These are phyloP conservation scores for Lepisosteus oculatus DNA, from an alignment of 2,113 vertebrate genomes.

Conservation along the genomic window DNA sequence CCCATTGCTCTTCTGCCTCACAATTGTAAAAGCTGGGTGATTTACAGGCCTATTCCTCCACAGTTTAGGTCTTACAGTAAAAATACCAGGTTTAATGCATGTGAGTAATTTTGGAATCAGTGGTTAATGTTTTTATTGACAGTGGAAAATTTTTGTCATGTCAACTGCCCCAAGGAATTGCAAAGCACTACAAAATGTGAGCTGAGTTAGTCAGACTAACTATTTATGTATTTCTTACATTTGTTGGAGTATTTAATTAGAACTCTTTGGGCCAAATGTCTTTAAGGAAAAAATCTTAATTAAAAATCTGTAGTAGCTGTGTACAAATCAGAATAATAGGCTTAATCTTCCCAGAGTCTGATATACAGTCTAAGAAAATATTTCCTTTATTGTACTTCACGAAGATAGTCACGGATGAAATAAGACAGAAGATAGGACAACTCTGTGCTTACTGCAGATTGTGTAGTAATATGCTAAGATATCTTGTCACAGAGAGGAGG, in stretches of 20 bases:
- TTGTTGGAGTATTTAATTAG: slow-evolving; percentile 19
- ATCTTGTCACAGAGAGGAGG: too few species aligned
- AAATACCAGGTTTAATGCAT: slow-evolving; percentile 32
- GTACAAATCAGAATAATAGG: too few species aligned
- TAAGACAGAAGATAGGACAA: too few species aligned
- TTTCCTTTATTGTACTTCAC: too few species aligned
- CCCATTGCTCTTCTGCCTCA: slow-evolving; percentile 14
- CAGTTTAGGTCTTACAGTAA: slow-evolving; percentile 27
- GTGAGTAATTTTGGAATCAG: slow-evolving; percentile 45
- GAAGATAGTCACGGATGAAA: too few species aligned
- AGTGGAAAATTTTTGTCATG: slow-evolving; percentile 56
- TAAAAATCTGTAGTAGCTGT: too few species aligned
- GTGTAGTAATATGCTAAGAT: too few species aligned
- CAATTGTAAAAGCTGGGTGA: slow-evolving; percentile 20
- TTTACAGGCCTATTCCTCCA: slow-evolving; percentile 27
- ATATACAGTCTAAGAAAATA: too few species aligned
- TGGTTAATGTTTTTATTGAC: slow-evolving; percentile 47
- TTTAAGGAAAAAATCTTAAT: not conserved
- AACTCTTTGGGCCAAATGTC: slow-evolving; percentile 2
- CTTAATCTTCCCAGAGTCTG: too few species aligned
- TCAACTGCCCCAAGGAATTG: slow-evolving; percentile 30
- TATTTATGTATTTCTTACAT: slow-evolving; percentile 27
- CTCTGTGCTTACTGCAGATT: too few species aligned
- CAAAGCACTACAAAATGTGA: slow-evolving; percentile 42
- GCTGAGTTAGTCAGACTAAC: slow-evolving; percentile 42